Percentiles rank a stretch among this genome's conserved stretches.
phyloP scores from a whole-genome alignment of 2,797 vertebrate genomes.

The Scleropages formosus region DNA sequence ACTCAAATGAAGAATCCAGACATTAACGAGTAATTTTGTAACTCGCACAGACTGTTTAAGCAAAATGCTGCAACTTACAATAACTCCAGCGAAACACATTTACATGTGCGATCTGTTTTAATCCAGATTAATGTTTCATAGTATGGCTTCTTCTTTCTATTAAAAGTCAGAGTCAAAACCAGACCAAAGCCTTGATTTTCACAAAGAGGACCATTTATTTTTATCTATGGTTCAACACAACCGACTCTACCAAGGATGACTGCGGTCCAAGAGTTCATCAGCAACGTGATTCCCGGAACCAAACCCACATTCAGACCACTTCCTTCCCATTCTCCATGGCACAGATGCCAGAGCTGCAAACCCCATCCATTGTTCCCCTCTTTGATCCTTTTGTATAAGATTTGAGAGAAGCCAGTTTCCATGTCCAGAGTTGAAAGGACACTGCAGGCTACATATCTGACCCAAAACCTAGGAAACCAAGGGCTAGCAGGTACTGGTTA shows the following conservation, averaged over 20 bases:
- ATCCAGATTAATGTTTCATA: neutral
- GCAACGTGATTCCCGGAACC: slow-evolving; percentile 4
- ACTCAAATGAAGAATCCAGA: neutral
- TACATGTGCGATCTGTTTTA: neutral
- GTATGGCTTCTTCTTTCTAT: neutral
- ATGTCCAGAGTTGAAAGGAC: too few relatives aligned
- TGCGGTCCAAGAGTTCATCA: neutral
- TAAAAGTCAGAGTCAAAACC: neutral
- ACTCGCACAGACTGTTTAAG: neutral
- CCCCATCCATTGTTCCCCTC: neutral
- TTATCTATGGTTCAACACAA: slow-evolving; percentile 18
- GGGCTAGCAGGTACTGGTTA: neutral
- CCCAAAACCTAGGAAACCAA: neutral
- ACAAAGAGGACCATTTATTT: slow-evolving; percentile 21
- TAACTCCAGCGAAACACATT: neutral
- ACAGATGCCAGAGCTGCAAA: neutral
- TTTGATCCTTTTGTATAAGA: neutral
- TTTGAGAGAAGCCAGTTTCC: too few relatives aligned
- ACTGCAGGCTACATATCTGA: neutral
- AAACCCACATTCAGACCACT: neutral
- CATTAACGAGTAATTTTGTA: neutral
- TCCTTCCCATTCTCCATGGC: slow-evolving; percentile 2
- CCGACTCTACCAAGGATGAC: neutral
- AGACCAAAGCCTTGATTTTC: neutral
- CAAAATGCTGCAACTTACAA: neutral